A percentile compares a stretch with the other conserved stretches of the same genome.
phyloP scores from a whole-genome alignment of 2,888 invertebrate genomes.

The Dascillus cervinus region DNA sequence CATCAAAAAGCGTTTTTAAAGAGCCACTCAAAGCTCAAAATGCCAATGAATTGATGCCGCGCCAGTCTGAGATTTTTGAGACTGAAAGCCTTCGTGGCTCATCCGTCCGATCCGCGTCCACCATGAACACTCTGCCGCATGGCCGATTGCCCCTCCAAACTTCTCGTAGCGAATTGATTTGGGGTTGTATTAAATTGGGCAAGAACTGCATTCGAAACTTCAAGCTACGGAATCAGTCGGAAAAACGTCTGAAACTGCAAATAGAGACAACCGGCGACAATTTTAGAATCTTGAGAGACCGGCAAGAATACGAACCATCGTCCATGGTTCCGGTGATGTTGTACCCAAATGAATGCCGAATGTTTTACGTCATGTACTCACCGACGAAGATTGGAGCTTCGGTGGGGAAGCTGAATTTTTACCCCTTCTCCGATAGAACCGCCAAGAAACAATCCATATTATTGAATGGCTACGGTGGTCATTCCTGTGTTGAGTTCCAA shows the following conservation, averaged over 20 bases:
- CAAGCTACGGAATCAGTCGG: conserved; percentile 49
- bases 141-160: conserved; percentile 48
- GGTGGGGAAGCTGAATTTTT: conserved; percentile 48
- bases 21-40: no score
- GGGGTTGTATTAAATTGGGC: conserved; percentile 52
- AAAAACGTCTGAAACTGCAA: conserved; percentile 49
- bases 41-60: background rate
- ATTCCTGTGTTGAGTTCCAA: conserved; percentile 44
- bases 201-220: conserved; percentile 48
- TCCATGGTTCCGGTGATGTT: conserved; percentile 39
- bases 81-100: no score
- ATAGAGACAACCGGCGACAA: conserved; percentile 44
- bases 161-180: conserved; percentile 49
- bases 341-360: conserved; percentile 51
- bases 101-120: conserved; percentile 29
- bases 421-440: conserved; percentile 28
- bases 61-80: conserved; percentile 3
- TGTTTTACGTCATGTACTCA: conserved; percentile 47
- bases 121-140: conserved; percentile 32
- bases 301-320: conserved; percentile 32
- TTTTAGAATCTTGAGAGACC: conserved; percentile 40
- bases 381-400: conserved; percentile 49
- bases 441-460: conserved; percentile 33
- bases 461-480: conserved; percentile 55
- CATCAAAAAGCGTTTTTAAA: no score